Evolutionary conservation across 2,888 invertebrate species (phyloP), one percentile per base, ranked within the genome.

Genomic region (Epirrita christyi): DNA sequence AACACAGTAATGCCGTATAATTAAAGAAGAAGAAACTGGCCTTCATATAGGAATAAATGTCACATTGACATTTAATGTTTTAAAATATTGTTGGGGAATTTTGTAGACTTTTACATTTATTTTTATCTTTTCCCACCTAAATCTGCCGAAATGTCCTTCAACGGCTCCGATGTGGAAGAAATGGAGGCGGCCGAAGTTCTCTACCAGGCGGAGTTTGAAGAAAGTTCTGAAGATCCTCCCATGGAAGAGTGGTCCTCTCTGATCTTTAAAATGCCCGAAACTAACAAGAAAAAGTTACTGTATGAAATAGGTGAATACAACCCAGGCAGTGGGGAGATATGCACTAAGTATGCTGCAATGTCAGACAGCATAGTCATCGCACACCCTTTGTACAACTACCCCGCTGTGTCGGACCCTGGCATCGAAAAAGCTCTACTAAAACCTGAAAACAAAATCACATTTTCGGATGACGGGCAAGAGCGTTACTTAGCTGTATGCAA

Each of bases 191-290:
- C 46, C 14, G 55, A 55, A 46, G 43, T 59, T n/a, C 5, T 59
- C 43, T 66, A 64, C 52, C 63, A 69, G 50, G 63, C 68, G 2
- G 64, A 67, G 0, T 57, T 68, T 9, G 68, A 77, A 1, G 74
- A 68, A 9, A 83, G 81, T 54, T 83, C 86, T 0, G 83, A 73
- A 42, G 87, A 86, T 0, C 77, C 78, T 13, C 85, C 86, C 0
- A 81, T 76, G 69, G 78, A 80, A 0, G 78, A 88, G 54, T 88
- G 88, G 86, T 78, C 88, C 5, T 89, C 90, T 0, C 62, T 88
- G 1, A 52, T 73, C 2, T 40, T 82, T 1, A 63, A 67, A 8
- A 1, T 55, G 0, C 61, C 71, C 0, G 74, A 76, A 45, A 67
- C 70, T 28, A 83, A 83, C 53, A 29, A 36, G 4, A 85, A 86